Base-by-base conservation (phyloP, 2,113 vertebrate species). In the Pycnonotus jocosus region DNA sequence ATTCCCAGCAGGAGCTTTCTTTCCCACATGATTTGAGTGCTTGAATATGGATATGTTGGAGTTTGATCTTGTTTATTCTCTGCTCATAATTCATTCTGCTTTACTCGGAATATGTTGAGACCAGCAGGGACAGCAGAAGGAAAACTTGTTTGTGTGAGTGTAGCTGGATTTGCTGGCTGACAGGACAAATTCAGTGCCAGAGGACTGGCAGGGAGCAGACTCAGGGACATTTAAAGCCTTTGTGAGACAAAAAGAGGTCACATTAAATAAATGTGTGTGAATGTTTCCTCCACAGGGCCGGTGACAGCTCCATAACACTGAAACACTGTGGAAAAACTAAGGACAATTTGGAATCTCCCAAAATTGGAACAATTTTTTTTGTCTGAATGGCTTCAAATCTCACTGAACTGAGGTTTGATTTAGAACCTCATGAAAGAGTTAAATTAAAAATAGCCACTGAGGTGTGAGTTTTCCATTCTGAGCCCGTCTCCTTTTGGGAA, bases 201-300 rank as follows among this genome's bases (percentile, higher is more conserved):
- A 61, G 64, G 40, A 28, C 15, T 38, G 62, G 45, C 58, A 68
- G 44, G 58, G 64, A 90, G 47, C 58, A 88, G 61, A 12, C 15
- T 77, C 16, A 4, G 42, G 81, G 70, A 23, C 33, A 5, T 42
- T 40, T 30, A 53, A 51, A 91, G 28, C 12, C 81, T 89, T 23
- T 0, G 12, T 13, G 61, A 45, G 33, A 47, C 44, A 57, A 44
- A 53, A 76, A 50, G 22, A 81, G 53, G 17, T 45, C 19, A 3
- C 0, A 0, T 24, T 62, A 69, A 76, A 50, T 45, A 57, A 66
- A 35, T 14, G 11, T 11, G 18, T 2, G 0, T 4, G 31, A 13
- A 3, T 3, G 1, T 35, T 83, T 66, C 65, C 48, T 65, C 30
- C 86, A 54, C 54, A 50, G 42, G 25, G 5, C 47, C 85, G 57